Base-by-base conservation (phyloP, 92 coral and sea anemone species). In the Isaurus tuberculatus region DNA sequence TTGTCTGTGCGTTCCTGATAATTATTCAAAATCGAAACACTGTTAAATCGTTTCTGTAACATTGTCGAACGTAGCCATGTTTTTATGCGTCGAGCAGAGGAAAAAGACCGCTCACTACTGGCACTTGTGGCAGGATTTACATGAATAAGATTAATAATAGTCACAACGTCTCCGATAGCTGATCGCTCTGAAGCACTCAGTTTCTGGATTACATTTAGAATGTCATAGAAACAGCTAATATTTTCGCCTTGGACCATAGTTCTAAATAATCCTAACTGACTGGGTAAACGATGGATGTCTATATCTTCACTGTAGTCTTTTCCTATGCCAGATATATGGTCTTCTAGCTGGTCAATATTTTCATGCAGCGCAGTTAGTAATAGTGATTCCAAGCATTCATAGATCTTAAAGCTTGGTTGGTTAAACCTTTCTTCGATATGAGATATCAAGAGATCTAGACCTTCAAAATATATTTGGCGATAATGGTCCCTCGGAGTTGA, bases 111-210 rank as follows among this genome's bases (percentile, higher is more conserved):
- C 77, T 84, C 91, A 25, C 86, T 81, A 31, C 89, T 79, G 28
- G 89, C 85, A 79, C 89, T 89, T 30, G 89, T 89, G 82, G 89
- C 89, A 48, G 89, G 92, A 67, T 70, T 79, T 60, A 83, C 88
- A 74, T 53, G 87, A 57, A 89, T 86, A 13, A 89, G 48, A 81
- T 86, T 75, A 37, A 89, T 81, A 25, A 86, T 55, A 37, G 68
- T 77, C 29, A 83, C 51, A 64, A 86, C 90, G 25, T 86, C 51
- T 36, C 83, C 70, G 61, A 90, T 81, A 27, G 86, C 79, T 44
- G 32, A 16, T 86, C 73, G 77, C 79, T 73, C 85, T 42, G 66
- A 81, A 34, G 15, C 33, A 25, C 70, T 26, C 61, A 89, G 67
- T 43, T 57, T 48, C 72, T 80, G 49, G 65, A 87, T 81, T 43